Base-by-base conservation (phyloP, 2,888 invertebrate genomes). In the Lasius platythorax region DNA sequence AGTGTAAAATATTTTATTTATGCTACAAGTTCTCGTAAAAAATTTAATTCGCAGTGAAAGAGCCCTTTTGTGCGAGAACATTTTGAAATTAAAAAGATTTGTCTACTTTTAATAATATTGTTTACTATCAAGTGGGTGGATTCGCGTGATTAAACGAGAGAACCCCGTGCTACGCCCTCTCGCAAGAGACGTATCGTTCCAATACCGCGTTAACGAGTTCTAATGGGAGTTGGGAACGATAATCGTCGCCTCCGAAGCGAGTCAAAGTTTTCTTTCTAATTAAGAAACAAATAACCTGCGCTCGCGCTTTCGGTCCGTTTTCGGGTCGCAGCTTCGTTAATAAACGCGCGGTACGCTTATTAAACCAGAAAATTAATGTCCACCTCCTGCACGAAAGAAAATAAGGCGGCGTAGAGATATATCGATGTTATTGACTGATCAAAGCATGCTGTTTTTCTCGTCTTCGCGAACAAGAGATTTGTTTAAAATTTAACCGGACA, bases 191-290 rank as follows among this genome's bases (percentile, higher is more conserved):
- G 93, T 93, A 94, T 94, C 93, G 93, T 92, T 92, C 93, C 93
- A 94, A 94, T 94, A 94, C 92, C 92, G 91, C 93, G 92, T 93
- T 94, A 94, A 94, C 93, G 94, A 94, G 94, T 93, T 93, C 93
- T 94, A 94, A 94, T 94, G 93, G 93, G 93, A 94, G 93, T 94
- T 94, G 92, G 93, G 91, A 94, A 94, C 94, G 94, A 93, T 94
- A 93, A 94, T 94, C 94, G 93, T 91, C 93, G 92, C 92, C 92
- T 91, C 91, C 79, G 89, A 89, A 92, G 91, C 93, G 90, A 92
- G 92, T 93, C 92, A 91, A 92, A 94, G 91, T 93, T 94, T 94
- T 94, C 93, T 93, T 93, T 93, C 93, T 94, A 94, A 94, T 94
- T 94, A 94, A 94, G 93, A 93, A 93, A 93, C 93, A 93, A 93